Evolutionary conservation across 2,888 invertebrate species (phyloP).

Genomic region (Drosophila pseudotakahashii): DNA sequence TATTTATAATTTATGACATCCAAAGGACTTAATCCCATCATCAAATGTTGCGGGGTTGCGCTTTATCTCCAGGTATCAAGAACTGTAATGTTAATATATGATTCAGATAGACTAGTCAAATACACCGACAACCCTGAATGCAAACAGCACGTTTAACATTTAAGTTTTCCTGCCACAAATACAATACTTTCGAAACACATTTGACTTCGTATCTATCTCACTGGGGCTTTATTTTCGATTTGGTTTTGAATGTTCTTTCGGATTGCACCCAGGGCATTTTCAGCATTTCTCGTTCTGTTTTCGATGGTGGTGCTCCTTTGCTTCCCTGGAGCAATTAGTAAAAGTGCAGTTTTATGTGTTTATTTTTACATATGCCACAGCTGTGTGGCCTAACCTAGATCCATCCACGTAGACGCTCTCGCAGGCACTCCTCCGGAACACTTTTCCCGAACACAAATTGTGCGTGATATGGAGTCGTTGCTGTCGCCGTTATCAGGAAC

Average conservation of each 20-base stretch:
- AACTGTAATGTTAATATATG: conserved; percentile 4
- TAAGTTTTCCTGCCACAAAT: conserved; percentile 12
- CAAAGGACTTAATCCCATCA: background rate
- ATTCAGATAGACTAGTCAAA: conserved; percentile 8
- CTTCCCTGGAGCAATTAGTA: conserved; percentile 72
- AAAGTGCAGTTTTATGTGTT: conserved; percentile 80
- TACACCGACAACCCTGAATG: background rate
- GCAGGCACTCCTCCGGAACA: conserved; percentile 56
- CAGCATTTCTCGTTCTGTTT: conserved; percentile 20
- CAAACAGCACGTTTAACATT: conserved; percentile 15
- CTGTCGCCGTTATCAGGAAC: conserved; percentile 55
- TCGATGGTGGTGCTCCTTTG: conserved; percentile 7
- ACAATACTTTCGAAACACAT: conserved; percentile 22
- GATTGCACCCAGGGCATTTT: conserved; percentile 27
- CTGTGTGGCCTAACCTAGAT: conserved; percentile 77
- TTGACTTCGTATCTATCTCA: conserved; percentile 42
- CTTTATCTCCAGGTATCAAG: background rate
- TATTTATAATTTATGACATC: background rate
- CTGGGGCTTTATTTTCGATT: conserved; percentile 63
- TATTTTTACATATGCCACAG: conserved; percentile 71
- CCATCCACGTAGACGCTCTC: conserved; percentile 31
- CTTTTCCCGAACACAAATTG: conserved; percentile 67
- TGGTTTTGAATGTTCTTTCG: conserved; percentile 47
- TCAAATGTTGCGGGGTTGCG: background rate
- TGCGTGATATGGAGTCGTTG: conserved; percentile 80